These are phyloP conservation scores for Ostrea denselamellosa DNA, from an alignment of 1,140 invertebrate genomes.

Conservation along the genomic window DNA sequence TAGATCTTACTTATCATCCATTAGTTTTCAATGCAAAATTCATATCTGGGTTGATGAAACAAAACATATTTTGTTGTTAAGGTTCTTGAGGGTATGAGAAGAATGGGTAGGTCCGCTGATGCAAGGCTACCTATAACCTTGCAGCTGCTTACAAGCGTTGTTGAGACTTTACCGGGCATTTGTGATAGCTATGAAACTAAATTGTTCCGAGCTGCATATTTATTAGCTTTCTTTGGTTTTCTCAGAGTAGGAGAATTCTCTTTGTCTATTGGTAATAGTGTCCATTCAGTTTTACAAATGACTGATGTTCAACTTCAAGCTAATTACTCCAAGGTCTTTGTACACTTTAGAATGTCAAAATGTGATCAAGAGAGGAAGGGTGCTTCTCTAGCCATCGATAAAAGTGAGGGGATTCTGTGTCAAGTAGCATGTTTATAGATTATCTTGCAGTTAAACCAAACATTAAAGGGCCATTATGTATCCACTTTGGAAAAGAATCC, in stretches of 20 bases:
- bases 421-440: background rate
- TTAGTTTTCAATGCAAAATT: constrained; percentile 43
- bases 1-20: background rate
- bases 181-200: constrained; percentile 15
- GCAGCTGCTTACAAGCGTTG: background rate
- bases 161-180: background rate
- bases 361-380: background rate
- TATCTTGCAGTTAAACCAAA: background rate
- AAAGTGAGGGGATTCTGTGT: background rate
- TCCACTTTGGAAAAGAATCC: constrained; percentile 12
- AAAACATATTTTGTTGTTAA: constrained; percentile 19
- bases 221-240: constrained; percentile 40
- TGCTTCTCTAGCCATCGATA: background rate
- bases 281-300: no score
- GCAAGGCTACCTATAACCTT: background rate
- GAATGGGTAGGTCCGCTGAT: background rate
- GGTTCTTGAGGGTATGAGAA: constrained; percentile 12
- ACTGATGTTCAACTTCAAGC: no score
- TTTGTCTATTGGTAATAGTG: no score
- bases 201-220: constrained; percentile 28
- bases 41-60: background rate
- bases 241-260: constrained; percentile 37
- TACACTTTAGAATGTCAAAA: background rate
- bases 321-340: no score
- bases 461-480: constrained; percentile 22